A percentile compares a stretch with the other conserved stretches of the same genome.
Conservation (phyloP, 2,888 invertebrate species). For the Lypha dubia region DNA sequence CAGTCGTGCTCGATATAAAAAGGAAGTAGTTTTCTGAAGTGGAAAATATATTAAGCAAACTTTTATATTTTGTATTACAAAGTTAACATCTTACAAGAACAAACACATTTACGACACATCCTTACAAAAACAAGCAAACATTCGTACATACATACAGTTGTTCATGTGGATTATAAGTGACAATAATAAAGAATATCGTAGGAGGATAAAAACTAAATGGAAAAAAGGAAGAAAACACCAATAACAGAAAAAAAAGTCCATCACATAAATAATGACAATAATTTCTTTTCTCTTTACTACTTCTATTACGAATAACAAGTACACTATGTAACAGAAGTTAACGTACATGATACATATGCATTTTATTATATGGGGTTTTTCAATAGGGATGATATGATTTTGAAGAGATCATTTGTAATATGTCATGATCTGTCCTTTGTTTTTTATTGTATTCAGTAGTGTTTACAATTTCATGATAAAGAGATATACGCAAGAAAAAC, state of each 20-base stretch:
- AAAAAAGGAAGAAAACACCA: constrained; percentile 20
- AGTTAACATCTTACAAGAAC: constrained; percentile 45
- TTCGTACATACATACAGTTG: not conserved
- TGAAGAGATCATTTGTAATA: too few relatives aligned
- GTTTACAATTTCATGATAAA: too few relatives aligned
- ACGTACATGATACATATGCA: not conserved
- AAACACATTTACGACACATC: not conserved
- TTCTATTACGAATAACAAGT: not conserved
- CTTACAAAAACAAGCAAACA: not conserved
- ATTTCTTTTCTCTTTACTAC: constrained; percentile 53
- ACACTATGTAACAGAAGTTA: not conserved
- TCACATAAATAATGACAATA: constrained; percentile 63
- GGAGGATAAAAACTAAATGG: constrained; percentile 28
- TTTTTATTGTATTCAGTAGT: too few relatives aligned
- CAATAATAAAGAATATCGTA: constrained; percentile 62
- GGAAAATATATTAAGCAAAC: constrained; percentile 65
- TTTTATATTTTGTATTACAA: constrained; percentile 53
- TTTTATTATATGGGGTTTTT: not conserved
- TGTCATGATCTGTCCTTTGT: too few relatives aligned
- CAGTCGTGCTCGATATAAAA: constrained; percentile 3
- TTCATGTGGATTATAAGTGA: constrained; percentile 58
- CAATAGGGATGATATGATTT: too few relatives aligned
- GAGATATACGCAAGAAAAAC: too few relatives aligned
- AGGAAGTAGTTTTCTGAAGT: constrained; percentile 57
- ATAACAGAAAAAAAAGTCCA: not conserved